phyloP scores from a whole-genome alignment of 2,113 vertebrate species.

The Dolichallabes microphthalmus region DNA sequence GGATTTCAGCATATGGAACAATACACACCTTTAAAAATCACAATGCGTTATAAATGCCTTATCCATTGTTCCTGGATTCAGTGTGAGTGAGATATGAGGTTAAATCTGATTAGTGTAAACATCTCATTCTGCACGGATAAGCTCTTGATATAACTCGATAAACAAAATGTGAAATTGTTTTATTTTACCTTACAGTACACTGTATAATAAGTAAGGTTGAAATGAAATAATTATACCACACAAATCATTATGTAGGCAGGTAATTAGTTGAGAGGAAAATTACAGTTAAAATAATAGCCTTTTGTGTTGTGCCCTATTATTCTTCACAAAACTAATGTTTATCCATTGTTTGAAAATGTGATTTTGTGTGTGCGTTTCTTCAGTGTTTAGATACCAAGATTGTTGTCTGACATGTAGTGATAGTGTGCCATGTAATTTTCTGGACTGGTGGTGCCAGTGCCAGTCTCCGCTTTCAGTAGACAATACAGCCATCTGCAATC shows the following conservation, averaged over 20 bases:
- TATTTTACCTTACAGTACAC: neutral
- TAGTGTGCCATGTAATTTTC: neutral
- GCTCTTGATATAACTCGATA: neutral
- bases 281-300: constrained; percentile 3
- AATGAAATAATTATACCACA: constrained; percentile 9
- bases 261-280: constrained; percentile 19
- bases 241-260: neutral
- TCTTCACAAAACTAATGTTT: constrained; percentile 24
- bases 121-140: neutral
- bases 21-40: constrained; percentile 12
- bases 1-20: constrained; percentile 9
- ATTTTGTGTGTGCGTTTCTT: neutral
- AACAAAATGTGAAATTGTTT: constrained; percentile 27
- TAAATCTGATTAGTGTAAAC: constrained; percentile 17
- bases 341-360: constrained; percentile 3
- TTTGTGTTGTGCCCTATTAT: neutral
- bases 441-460: neutral
- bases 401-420: neutral
- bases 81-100: neutral
- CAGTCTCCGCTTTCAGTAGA: neutral
- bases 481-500: neutral
- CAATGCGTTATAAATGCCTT: constrained; percentile 7
- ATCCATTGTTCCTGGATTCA: neutral
- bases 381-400: neutral
- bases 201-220: neutral